Base-by-base conservation (phyloP, 2,113 vertebrate genomes). In the Elephas maximus region DNA sequence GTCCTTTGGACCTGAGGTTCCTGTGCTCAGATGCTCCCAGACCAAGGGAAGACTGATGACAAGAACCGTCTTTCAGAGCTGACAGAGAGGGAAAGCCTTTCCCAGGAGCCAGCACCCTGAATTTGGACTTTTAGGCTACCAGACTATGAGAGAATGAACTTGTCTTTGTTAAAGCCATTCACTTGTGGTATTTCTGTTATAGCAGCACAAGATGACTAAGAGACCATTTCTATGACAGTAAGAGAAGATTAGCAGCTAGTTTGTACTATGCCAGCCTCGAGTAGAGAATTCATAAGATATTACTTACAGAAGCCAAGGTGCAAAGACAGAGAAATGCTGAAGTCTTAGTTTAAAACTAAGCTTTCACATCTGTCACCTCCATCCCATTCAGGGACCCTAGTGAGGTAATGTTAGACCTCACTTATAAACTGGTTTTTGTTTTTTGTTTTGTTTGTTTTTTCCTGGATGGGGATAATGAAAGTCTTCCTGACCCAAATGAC, bases 401-500 rank as follows among this genome's bases (percentile, higher is more conserved):
- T 73, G 89, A 62, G 44, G 77, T 0, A 93, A 65, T 90, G 30
- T 84, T 76, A 79, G 81, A 81, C 71, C 67, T 95, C 14, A 88
- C 6, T 82, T 90, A 73, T 91, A 97, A 95, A 87, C 33, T 80
- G 77, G 84, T 53, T 21, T 88, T 96, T 53, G 37, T 37, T 53
- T 21, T 88, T 96, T 53, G 37, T 37, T 37, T 37, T 37, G 37
- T 3, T 95, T 12, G 28, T 78, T 45, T 3, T 8, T 57, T 74
- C 45, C 23, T 45, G 17, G 37, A 24, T 83, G 48, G 91, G 1
- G 9, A 48, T 28, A 95, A 96, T 73, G 33, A 91, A 73, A 88
- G 0, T 37, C 65, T 98, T 79, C 9, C 24, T 93, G 92, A 88
- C 65, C 95, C 76, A 92, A 97, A 91, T 87, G 86, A 80, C 76